These are phyloP conservation scores for Drosophila putrida DNA, from an alignment of 2,888 invertebrate genomes.

Conservation along the genomic window DNA sequence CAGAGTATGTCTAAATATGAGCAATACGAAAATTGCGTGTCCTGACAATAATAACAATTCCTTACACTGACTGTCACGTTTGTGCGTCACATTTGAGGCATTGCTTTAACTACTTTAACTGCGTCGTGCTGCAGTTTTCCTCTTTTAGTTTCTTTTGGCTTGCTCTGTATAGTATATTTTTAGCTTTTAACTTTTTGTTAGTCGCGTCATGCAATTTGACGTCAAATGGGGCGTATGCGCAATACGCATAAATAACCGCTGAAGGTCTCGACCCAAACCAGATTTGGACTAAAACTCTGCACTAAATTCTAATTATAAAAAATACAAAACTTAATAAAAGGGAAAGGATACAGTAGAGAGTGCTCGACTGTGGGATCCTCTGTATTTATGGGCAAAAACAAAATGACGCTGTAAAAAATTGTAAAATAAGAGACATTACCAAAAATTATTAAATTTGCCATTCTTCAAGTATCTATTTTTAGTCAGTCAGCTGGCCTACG, in stretches of 20 bases:
- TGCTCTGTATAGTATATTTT: conserved; percentile 39
- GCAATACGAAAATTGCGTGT: conserved; percentile 50
- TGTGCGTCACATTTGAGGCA: conserved; percentile 43
- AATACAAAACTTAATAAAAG: not conserved
- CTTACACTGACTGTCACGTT: conserved; percentile 24
- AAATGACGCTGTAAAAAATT: too few species aligned
- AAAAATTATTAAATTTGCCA: too few species aligned
- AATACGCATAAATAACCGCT: conserved; percentile 23
- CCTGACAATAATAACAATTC: conserved; percentile 9
- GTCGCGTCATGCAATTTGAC: conserved; percentile 62
- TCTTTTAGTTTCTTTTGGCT: conserved; percentile 3
- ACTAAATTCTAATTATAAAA: conserved; percentile 60
- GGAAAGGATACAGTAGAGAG: too few species aligned
- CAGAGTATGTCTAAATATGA: conserved; percentile 18
- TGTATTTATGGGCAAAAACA: too few species aligned
- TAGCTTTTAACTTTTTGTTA: conserved; percentile 33
- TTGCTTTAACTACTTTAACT: conserved; percentile 47
- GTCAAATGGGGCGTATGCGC: conserved; percentile 50
- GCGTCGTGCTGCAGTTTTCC: conserved; percentile 53
- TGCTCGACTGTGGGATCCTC: too few species aligned
- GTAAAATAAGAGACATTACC: too few species aligned
- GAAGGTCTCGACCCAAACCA: conserved; percentile 25
- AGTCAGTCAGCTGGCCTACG: too few species aligned
- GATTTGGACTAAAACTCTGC: conserved; percentile 29
- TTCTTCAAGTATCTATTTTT: too few species aligned